These are phyloP conservation scores for Ichneumon xanthorius DNA, from an alignment of 2,888 invertebrate genomes.

Conservation along the genomic window DNA sequence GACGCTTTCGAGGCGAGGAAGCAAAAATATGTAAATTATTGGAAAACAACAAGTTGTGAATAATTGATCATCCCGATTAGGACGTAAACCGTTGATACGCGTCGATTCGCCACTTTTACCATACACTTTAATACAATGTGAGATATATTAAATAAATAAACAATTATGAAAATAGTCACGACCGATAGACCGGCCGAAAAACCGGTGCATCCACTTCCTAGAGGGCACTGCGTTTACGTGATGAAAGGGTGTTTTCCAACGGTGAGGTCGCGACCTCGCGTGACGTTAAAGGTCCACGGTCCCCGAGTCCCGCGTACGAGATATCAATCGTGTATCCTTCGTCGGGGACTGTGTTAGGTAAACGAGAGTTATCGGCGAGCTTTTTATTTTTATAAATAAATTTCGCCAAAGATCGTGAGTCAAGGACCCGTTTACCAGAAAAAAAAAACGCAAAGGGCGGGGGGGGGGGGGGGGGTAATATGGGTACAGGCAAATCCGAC, in stretches of 20 bases:
- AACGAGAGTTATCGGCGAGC: background rate
- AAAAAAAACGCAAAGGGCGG: background rate
- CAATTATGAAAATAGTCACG: no score
- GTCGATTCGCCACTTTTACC: no score
- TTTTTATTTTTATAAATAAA: constrained; percentile 24
- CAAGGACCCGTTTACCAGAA: constrained; percentile 35
- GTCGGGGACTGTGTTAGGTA: background rate
- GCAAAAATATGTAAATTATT: no score
- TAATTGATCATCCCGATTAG: no score
- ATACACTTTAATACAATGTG: no score
- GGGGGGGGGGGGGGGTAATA: background rate
- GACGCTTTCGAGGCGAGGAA: no score
- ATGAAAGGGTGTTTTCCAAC: background rate
- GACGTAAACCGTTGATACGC: no score
- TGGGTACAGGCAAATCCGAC: background rate
- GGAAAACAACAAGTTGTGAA: no score
- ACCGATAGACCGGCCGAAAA: background rate
- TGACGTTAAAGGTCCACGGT: background rate
- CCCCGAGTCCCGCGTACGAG: background rate
- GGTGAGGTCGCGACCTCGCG: constrained; percentile 5
- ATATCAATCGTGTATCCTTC: constrained; percentile 31
- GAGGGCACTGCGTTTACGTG: background rate
- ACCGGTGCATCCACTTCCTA: background rate
- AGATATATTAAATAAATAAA: no score
- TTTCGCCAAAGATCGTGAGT: constrained; percentile 27